Percentiles rank a stretch among this genome's conserved stretches.
These are phyloP conservation scores for Apodemus sylvaticus DNA, from an alignment of 2,113 vertebrate genomes.

Conservation along the genomic window DNA sequence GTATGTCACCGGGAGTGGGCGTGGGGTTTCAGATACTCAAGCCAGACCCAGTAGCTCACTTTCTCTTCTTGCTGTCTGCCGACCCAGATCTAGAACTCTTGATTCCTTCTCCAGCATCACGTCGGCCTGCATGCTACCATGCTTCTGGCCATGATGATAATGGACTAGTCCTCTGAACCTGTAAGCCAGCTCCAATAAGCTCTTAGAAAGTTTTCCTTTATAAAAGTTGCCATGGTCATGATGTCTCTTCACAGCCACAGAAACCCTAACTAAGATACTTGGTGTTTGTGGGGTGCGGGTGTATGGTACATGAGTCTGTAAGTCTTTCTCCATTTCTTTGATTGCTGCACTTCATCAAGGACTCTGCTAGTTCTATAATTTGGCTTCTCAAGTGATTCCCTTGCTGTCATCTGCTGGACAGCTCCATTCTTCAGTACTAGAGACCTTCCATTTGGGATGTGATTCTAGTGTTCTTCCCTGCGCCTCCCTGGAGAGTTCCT, in stretches of 20 bases:
- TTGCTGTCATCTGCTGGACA: not conserved
- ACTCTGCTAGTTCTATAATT: not conserved
- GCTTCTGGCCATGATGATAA: not conserved
- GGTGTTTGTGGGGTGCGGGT: not conserved
- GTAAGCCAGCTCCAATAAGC: not conserved
- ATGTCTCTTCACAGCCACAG: not conserved
- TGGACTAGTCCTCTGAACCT: not conserved
- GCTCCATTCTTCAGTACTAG: not conserved
- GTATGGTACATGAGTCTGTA: not conserved
- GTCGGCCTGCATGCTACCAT: not conserved
- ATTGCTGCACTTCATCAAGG: fast-evolving
- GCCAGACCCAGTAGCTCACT: not conserved
- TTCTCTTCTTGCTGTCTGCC: not conserved
- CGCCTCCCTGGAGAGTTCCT: not conserved
- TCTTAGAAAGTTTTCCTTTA: not conserved
- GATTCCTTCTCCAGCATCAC: not conserved
- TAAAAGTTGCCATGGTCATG: not conserved
- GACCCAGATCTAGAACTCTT: not conserved
- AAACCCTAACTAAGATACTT: not conserved
- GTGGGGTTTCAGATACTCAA: not conserved
- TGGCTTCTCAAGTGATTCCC: not conserved
- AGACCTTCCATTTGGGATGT: not conserved
- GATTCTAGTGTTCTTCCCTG: not conserved
- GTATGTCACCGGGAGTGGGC: not conserved
- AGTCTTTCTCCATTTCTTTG: not conserved